Percentiles rank a stretch among this genome's conserved stretches.
Evolutionary conservation across 2,888 invertebrate species (phyloP).

Genomic region (Micoletzkya japonica): DNA sequence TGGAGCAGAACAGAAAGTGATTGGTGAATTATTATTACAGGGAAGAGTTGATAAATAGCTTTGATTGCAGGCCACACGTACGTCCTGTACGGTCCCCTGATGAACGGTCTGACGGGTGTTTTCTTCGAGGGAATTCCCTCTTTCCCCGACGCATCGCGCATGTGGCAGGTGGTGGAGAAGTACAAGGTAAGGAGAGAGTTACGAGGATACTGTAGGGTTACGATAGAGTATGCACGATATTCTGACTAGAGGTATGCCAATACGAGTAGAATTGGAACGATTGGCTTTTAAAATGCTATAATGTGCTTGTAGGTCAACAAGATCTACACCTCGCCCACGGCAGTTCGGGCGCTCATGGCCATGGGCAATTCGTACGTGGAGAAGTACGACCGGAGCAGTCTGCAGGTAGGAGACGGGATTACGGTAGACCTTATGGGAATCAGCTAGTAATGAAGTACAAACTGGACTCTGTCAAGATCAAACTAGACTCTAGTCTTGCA

Average conservation of each 20-base stretch:
- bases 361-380: constrained; percentile 84
- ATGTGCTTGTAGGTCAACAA: constrained; percentile 72
- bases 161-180: constrained; percentile 89
- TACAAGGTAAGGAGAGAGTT: constrained; percentile 71
- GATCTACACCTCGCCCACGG: constrained; percentile 98
- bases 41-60: not conserved
- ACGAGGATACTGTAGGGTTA: not conserved
- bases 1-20: not conserved
- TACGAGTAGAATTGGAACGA: not conserved
- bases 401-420: constrained; percentile 37
- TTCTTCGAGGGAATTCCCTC: constrained; percentile 92
- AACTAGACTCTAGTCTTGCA: not conserved
- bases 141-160: constrained; percentile 87
- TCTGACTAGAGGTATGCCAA: not conserved
- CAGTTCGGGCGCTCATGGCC: constrained; percentile 92
- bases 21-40: not conserved
- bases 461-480: too few relatives aligned
- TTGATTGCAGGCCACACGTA: constrained; percentile 71
- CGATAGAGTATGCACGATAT: not conserved
- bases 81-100: constrained; percentile 86
- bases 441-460: not conserved
- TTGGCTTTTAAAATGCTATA: not conserved
- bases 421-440: not conserved
- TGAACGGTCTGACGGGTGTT: constrained; percentile 89
- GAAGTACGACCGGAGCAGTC: constrained; percentile 71